Evolutionary conservation across 2,888 invertebrate species (phyloP), one percentile per base, ranked within the genome.

Genomic region (Sympetrum striolatum): DNA sequence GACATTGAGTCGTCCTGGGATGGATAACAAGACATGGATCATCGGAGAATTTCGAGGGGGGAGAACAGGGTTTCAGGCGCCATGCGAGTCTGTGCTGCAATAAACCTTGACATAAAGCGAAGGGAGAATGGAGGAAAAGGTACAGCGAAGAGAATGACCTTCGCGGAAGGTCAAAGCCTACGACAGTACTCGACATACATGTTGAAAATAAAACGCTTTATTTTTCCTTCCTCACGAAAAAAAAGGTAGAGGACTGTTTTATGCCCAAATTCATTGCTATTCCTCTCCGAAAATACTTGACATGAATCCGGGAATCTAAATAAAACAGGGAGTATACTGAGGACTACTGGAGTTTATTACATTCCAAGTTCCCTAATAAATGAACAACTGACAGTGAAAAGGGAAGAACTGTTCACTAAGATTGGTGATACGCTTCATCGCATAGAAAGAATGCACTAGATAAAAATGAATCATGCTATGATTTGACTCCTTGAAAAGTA

Each of bases 91-190:
- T 35, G 31, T 86, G 37, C 58, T n/a, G 64, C 58, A 60, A 86
- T 86, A 86, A 86, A 86, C 64, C 86, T 64, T 60, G 86, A 73
- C 31, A 73, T 73, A 73, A 73, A 73, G 25, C 25, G 22, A 60
- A 37, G 37, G 60, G 60, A 35, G 82, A 35, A 35, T 18, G 58
- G 60, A 22, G 60, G 37, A 58, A 35, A 60, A 48, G 60, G 31
- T 37, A 39, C 14, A 73, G 37, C 60, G 64, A 86, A 82, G 35
- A n/a, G 35, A 58, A 18, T 60, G 86, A 58, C 86, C 64, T 86
- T 64, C 86, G 39, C n/a, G n/a, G 37, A 64, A 86, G 86, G 86
- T 64, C 86, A 86, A 86, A 86, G 37, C 86, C 86, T 86, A 86
- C 86, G 60, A 58, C 86, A 86, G 37, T 86, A 60, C n/a, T 18